Conservation (phyloP, 2,888 invertebrate genomes). For the Synanthedon andrenaeformis region DNA sequence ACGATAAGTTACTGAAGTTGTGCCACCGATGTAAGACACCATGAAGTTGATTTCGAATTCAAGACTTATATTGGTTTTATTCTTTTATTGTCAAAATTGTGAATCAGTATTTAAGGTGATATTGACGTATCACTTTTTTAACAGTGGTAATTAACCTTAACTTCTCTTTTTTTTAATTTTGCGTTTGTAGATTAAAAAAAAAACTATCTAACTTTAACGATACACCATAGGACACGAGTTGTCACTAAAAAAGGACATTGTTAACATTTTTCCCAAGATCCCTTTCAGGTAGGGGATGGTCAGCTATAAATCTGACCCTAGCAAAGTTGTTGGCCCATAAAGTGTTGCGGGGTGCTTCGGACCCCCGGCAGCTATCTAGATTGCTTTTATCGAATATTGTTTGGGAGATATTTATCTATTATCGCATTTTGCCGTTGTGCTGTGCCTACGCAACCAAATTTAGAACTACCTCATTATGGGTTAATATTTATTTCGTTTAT, state of each 20-base stretch:
- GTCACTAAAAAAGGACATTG: conserved; percentile 3
- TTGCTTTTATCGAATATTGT: conserved; percentile 53
- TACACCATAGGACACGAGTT: not conserved
- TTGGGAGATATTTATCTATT: conserved; percentile 9
- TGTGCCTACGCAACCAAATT: conserved; percentile 2
- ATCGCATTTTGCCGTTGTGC: conserved; percentile 9
- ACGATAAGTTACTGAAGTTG: too few species aligned
- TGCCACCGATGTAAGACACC: too few species aligned
- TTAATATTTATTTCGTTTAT: too few species aligned
- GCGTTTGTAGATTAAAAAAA: not conserved
- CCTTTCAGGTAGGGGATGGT: conserved; percentile 39
- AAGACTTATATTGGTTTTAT: too few species aligned
- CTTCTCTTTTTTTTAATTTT: too few species aligned
- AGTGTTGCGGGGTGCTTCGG: conserved; percentile 25
- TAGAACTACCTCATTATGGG: not conserved
- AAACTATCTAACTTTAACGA: not conserved
- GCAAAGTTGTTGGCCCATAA: conserved; percentile 48
- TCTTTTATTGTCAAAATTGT: too few species aligned
- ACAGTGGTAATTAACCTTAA: too few species aligned
- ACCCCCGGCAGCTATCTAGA: conserved; percentile 37
- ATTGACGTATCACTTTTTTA: too few species aligned
- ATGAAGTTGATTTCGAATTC: too few species aligned
- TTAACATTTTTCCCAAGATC: conserved; percentile 18
- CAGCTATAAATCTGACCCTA: conserved; percentile 45
- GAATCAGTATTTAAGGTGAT: too few species aligned